Base-by-base conservation (phyloP, 2,888 invertebrate genomes). In the Venustoraphidia nigricollis region DNA sequence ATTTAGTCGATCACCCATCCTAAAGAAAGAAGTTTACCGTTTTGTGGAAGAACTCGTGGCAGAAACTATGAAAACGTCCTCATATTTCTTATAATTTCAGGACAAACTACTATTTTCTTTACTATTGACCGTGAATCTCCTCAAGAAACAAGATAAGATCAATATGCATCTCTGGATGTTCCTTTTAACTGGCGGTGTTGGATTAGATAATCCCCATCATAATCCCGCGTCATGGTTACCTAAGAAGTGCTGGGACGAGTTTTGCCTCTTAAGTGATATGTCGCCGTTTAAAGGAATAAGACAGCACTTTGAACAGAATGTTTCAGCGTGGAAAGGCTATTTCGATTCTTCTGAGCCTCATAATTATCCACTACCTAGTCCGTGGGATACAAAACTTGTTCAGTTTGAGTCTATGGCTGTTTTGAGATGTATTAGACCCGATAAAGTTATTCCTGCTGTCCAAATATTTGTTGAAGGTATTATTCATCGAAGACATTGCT, bases 71-170 rank as follows among this genome's bases (percentile, higher is more conserved):
- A n/a, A n/a, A n/a, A n/a, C n/a, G n/a, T n/a, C n/a, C n/a, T n/a
- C n/a, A n/a, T n/a, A n/a, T n/a, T n/a, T n/a, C n/a, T n/a, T n/a
- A n/a, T n/a, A n/a, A n/a, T 61, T 58, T 9, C 60, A 88, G 78
- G 92, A 96, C 65, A 94, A 95, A 68, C 70, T 94, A 46, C 75
- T 95, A 45, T 94, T 94, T 67, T 89, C 88, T 9, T 66, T 91
- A 50, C 64, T 88, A 53, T 67, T 90, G 54, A 73, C 79, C 10
- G 71, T 87, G 36, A 89, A 90, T 59, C 67, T 84, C 67, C 65
- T 76, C 50, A 76, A 73, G 57, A 74, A 77, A 45, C 72, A 76
- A 13, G 69, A 72, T n/a, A 62, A 71, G 41, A 64, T 86, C 46
- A 74, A 79, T 51, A 63, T 71, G 38, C 58, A 69, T 0, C 82